Evolutionary conservation across 2,888 invertebrate species (phyloP), one percentile per base, ranked within the genome.

Genomic region (Lasioglossum oenotherae): DNA sequence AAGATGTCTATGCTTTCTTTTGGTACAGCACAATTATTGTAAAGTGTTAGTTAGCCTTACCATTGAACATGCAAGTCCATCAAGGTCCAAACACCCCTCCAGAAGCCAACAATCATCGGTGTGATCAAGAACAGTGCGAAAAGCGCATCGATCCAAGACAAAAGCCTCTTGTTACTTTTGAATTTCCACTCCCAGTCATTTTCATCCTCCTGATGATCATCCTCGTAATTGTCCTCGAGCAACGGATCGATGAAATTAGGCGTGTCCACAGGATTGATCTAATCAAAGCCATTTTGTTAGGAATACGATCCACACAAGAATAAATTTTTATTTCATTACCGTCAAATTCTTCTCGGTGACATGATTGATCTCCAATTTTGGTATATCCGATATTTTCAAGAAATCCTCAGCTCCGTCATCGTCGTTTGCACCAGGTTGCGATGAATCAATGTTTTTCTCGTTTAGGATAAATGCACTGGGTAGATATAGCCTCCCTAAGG

Each of bases 81-180:
- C 75, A 96, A 92, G 49, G 92, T 93, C 96, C 96, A 97, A 27
- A 95, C 95, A 1, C 96, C 96, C 78, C 96, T 93, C 97, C 97
- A 97, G 87, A 95, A 95, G 2, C 95, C 95, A 2, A 97, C 95
- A 0, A 96, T 96, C 76, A 96, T 92, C 1, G 96, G 96, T 5
- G 95, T 94, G 16, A 96, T 93, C 12, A 96, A 80, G 19, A 95
- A 89, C 27, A 95, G 83, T 0, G 96, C 94, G 6, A 96, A 88
- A 16, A 96, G 76, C 16, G 93, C 93, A 89, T 96, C 96, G 78
- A 95, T 81, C 41, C 94, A 85, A 64, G 93, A 92, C n/a, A 95
- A 80, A 3, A 90, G 86, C 31, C 86, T 87, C 80, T 93, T 93
- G 72, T 90, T 90, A 46, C 91, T 92, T 72, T 88, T 90, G 14